Base-by-base conservation (phyloP, 2,113 vertebrate species). In the Spea multiplicata region DNA sequence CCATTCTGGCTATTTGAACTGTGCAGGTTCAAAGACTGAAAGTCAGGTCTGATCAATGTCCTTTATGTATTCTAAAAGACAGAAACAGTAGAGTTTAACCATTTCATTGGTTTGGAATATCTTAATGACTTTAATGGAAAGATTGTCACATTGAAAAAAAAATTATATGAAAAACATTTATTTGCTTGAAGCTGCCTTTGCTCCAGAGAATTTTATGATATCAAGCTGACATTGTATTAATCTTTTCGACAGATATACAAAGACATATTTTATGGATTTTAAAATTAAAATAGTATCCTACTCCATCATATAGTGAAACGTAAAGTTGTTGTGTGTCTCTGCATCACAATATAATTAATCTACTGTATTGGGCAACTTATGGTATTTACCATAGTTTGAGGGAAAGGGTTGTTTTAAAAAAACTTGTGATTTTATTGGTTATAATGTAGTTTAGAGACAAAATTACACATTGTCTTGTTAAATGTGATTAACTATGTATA, bases 241-340 rank as follows among this genome's bases (percentile, higher is more conserved):
- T 76, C 65, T 69, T 69, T 49, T 66, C 47, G 53, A 69, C 66
- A 69, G 44, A 68, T 61, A 76, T 65, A 67, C 66, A 76, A 76
- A 69, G 75, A 66, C 75, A 76, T 61, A 76, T 69, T 69, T 69
- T 76, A 69, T 76, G 47, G 75, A 76, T 76, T 76, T 76, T 68
- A 69, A 69, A 69, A 76, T 76, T 76, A 76, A 69, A 76, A 57
- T 66, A 59, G 66, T 59, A 65, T 69, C 65, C 44, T 66, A 69
- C 66, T 68, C 13, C 66, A 76, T 69, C 17, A 30, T 47, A 69
- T 17, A n/a, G 52, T 47, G n/a, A 50, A 61, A 69, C 44, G 67
- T 48, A 76, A 67, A 59, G 67, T 59, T 30, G 52, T 30, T 53
- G 10, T 53, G 46, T 53, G 17, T 52, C 17, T 50, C 10, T 48